These are phyloP conservation scores for Orthosia gracilis DNA, from an alignment of 2,888 invertebrate genomes.

Conservation along the genomic window DNA sequence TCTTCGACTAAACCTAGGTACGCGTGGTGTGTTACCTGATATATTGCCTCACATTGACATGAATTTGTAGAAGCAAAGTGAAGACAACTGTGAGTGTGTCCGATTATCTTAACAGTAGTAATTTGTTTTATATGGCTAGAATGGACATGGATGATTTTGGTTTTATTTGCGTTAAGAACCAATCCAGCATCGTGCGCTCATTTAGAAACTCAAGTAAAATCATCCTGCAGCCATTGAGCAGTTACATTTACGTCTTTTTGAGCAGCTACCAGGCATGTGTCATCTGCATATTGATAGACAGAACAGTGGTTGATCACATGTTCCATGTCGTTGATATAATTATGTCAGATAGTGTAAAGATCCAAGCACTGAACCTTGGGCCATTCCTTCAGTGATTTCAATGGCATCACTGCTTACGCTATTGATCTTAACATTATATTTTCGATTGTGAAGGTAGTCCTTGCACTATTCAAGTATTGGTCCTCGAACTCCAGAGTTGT, in stretches of 20 bases:
- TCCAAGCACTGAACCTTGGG: background rate
- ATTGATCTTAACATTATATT: no score
- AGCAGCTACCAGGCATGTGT: constrained; percentile 3
- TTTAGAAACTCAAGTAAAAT: background rate
- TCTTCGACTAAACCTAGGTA: background rate
- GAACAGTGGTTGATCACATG: constrained; percentile 3
- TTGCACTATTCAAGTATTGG: no score
- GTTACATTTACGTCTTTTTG: background rate
- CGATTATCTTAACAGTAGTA: background rate
- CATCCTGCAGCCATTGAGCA: background rate
- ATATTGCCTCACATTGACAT: no score
- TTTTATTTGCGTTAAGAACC: no score
- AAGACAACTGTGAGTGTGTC: constrained; percentile 1
- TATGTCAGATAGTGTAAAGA: background rate
- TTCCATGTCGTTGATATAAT: background rate
- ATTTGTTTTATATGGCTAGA: background rate
- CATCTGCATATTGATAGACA: background rate
- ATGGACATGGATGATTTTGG: background rate
- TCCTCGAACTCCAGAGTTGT: no score
- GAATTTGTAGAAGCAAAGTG: background rate
- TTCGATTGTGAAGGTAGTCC: no score
- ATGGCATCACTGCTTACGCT: no score
- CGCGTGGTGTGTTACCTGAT: no score
- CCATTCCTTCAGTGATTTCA: no score
- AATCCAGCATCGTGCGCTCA: no score